phyloP scores from a whole-genome alignment of 2,797 vertebrate species.

The Pangasius mekongensis region DNA sequence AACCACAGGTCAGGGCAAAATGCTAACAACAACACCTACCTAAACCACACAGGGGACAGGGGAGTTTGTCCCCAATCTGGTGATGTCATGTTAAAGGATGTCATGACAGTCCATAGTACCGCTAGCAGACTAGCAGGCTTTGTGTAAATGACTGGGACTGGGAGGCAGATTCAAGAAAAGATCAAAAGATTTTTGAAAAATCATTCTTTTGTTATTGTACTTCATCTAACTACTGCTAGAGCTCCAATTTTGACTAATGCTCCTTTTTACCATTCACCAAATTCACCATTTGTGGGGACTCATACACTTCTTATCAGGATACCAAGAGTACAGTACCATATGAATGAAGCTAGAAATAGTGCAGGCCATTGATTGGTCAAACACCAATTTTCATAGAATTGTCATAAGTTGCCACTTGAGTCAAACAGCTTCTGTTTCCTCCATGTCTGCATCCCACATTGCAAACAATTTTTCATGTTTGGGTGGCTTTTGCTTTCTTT shows the following conservation, averaged over 20 bases:
- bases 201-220: not conserved
- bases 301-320: not conserved
- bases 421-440: no score
- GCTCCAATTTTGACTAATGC: not conserved
- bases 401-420: not conserved
- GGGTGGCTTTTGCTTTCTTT: not conserved
- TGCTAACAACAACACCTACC: not conserved
- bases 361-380: not conserved
- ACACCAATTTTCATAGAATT: not conserved
- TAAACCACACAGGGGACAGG: not conserved
- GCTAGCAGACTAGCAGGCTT: not conserved
- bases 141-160: not conserved
- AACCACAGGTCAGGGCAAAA: not conserved
- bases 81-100: not conserved
- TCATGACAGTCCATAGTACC: not conserved
- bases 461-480: not conserved
- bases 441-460: not conserved
- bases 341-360: not conserved
- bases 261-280: no score
- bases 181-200: not conserved
- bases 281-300: not conserved
- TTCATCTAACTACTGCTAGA: not conserved
- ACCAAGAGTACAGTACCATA: not conserved
- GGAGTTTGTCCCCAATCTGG: not conserved
- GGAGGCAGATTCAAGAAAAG: not conserved